Percentiles rank a stretch among this genome's conserved stretches.
phyloP scores from a whole-genome alignment of 2,888 invertebrate species.

The Trachelus troglodyta region DNA sequence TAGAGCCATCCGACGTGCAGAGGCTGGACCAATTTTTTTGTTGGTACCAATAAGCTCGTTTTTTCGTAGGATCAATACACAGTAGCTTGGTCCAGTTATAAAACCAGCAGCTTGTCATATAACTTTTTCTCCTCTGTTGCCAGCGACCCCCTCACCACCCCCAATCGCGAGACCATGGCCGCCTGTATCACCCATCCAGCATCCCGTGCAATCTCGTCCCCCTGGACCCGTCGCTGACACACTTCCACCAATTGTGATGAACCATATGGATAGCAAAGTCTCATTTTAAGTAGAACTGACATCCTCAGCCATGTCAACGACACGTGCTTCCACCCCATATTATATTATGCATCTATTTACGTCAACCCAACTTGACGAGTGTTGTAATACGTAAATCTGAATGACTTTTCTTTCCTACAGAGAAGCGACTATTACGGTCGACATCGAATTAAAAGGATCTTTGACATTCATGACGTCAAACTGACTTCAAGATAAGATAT shows the following conservation, averaged over 20 bases:
- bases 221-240: background rate
- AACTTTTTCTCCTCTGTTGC: background rate
- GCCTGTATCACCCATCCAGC: background rate
- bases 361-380: conserved; percentile 3
- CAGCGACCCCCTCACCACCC: background rate
- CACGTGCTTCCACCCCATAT: conserved; percentile 9
- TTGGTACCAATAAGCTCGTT: background rate
- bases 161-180: background rate
- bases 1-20: background rate
- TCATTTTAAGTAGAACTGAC: background rate
- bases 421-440: background rate
- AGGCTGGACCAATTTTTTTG: background rate
- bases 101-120: conserved; percentile 3
- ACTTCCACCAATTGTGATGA: background rate
- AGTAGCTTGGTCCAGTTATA: background rate
- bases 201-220: background rate
- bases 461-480: background rate
- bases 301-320: conserved; percentile 5
- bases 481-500: background rate
- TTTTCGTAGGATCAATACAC: background rate
- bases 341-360: conserved; percentile 15
- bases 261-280: background rate
- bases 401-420: background rate
- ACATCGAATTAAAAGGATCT: background rate
- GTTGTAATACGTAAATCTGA: background rate